phyloP scores from a whole-genome alignment of 1,140 invertebrate species.

The Neomicropteryx cornuta region DNA sequence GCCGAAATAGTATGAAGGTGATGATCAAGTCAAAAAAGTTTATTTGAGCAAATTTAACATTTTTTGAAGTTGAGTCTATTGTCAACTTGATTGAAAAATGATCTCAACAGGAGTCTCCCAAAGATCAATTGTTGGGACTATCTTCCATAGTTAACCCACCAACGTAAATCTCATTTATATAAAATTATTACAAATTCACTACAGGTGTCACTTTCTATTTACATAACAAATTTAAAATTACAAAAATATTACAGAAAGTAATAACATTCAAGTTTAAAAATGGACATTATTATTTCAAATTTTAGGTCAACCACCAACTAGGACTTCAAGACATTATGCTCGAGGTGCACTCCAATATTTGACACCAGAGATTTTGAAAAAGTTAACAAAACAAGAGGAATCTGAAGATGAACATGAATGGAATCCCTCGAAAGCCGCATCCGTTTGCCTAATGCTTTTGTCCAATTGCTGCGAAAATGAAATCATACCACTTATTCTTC shows the following conservation, averaged over 20 bases:
- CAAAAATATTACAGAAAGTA: too few relatives aligned
- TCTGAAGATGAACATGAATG: constrained; percentile 97
- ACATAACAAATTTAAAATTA: too few relatives aligned
- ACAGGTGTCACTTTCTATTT: too few relatives aligned
- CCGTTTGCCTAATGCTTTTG: constrained; percentile 97
- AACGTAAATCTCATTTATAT: too few relatives aligned
- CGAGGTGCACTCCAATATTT: constrained; percentile 93
- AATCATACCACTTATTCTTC: constrained; percentile 90
- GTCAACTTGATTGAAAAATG: too few relatives aligned
- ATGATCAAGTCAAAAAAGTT: too few relatives aligned
- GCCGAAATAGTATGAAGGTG: too few relatives aligned
- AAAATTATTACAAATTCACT: too few relatives aligned
- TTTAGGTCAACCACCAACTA: constrained; percentile 72
- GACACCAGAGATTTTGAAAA: constrained; percentile 88
- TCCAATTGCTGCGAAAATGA: constrained; percentile 95
- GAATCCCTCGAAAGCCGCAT: constrained; percentile 98
- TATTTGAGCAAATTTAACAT: constrained; percentile 1
- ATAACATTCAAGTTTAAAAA: too few relatives aligned
- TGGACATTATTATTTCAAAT: too few relatives aligned
- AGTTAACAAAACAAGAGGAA: constrained; percentile 90
- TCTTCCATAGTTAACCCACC: too few relatives aligned
- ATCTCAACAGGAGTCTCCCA: too few relatives aligned
- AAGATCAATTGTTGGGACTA: constrained; percentile 5
- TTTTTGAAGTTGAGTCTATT: constrained; percentile 1
- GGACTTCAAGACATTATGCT: constrained; percentile 87